Evolutionary conservation across 2,113 vertebrate genomes (phyloP).

Genomic region (Myocastor coypus): DNA sequence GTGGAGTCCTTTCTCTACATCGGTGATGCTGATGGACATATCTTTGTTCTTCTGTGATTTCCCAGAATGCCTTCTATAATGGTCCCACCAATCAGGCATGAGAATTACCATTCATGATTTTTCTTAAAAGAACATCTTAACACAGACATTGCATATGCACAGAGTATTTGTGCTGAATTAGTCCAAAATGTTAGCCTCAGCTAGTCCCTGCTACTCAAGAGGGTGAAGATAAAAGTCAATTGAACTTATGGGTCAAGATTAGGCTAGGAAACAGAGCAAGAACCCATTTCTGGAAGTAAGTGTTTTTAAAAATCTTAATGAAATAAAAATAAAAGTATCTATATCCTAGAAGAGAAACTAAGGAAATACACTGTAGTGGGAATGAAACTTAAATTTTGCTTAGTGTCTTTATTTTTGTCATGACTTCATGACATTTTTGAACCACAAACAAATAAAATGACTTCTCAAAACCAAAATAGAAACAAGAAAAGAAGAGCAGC

Average conservation of each 20-base stretch:
- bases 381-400: neutral
- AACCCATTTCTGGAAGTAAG: neutral
- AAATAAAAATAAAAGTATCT: neutral
- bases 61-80: neutral
- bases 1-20: neutral
- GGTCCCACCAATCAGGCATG: neutral
- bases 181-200: neutral
- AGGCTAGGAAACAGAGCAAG: neutral
- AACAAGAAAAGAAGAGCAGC: neutral
- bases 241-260: neutral
- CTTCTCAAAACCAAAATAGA: neutral
- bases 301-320: neutral
- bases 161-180: neutral
- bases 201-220: neutral
- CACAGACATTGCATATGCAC: neutral
- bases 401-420: neutral
- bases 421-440: neutral
- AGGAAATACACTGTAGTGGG: neutral
- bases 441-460: neutral
- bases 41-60: neutral
- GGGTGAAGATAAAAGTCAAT: neutral
- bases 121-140: too few species aligned
- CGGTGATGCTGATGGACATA: neutral
- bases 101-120: too few species aligned
- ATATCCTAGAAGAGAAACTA: neutral